Evolutionary conservation across 2,888 invertebrate species (phyloP).

Genomic region (Gymnosoma rotundatum): DNA sequence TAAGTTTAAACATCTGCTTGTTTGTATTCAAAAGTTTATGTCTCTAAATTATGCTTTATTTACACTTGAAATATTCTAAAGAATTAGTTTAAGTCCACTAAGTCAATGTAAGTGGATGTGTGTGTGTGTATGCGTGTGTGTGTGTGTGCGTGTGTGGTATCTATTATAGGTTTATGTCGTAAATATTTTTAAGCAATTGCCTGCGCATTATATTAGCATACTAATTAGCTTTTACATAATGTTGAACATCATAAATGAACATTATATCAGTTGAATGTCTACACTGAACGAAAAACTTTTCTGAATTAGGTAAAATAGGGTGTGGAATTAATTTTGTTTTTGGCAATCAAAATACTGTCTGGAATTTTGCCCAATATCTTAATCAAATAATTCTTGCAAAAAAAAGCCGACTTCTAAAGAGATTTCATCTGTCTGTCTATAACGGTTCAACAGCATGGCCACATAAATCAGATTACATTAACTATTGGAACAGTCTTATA

Average conservation of each 20-base stretch:
- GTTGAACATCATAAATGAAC: constrained; percentile 36
- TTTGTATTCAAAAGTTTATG: constrained; percentile 30
- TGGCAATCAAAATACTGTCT: no score
- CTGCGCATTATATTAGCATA: constrained; percentile 55
- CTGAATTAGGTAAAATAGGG: no score
- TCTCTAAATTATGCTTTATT: constrained; percentile 64
- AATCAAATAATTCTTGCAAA: no score
- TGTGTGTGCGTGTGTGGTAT: background rate
- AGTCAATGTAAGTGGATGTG: background rate
- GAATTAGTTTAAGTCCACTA: constrained; percentile 26
- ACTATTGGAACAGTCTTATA: no score
- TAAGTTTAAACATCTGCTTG: background rate
- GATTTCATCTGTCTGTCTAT: no score
- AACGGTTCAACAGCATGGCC: no score
- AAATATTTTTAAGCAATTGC: background rate
- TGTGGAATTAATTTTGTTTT: no score
- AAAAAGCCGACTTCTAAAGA: no score
- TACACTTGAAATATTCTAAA: constrained; percentile 63
- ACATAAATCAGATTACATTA: no score
- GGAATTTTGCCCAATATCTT: no score
- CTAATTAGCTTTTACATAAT: constrained; percentile 64
- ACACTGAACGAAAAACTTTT: no score
- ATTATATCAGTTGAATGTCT: constrained; percentile 27
- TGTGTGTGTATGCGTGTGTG: background rate
- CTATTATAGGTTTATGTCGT: no score